phyloP scores from a whole-genome alignment of 92 coral and sea anemone genomes.

The Porites evermanni region DNA sequence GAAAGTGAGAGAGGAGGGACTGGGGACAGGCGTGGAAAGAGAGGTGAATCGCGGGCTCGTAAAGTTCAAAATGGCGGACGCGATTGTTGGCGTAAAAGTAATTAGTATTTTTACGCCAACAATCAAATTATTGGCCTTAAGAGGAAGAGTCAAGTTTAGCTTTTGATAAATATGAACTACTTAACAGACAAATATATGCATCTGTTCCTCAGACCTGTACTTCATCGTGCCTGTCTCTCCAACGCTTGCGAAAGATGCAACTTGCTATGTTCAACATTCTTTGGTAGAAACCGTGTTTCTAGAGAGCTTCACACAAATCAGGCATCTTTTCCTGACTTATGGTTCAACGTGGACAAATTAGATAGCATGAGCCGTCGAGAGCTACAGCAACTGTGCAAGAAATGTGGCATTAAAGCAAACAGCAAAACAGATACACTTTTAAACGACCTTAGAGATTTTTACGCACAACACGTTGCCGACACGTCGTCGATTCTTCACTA shows the following conservation, averaged over 20 bases:
- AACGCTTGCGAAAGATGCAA: not conserved
- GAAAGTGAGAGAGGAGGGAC: not conserved
- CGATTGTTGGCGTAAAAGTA: constrained; percentile 11
- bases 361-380: constrained; percentile 75
- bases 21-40: not conserved
- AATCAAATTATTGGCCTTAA: no score
- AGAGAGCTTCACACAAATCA: constrained; percentile 26
- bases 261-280: not conserved
- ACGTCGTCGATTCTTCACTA: constrained; percentile 75
- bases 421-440: constrained; percentile 69
- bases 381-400: constrained; percentile 83
- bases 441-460: constrained; percentile 69
- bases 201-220: constrained; percentile 10
- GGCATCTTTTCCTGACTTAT: constrained; percentile 22
- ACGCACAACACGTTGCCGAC: constrained; percentile 62
- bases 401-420: constrained; percentile 80
- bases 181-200: constrained; percentile 23
- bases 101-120: not conserved
- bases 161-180: not conserved
- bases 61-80: constrained; percentile 19
- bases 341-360: constrained; percentile 75
- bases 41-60: constrained; percentile 42
- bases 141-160: not conserved
- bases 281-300: not conserved
- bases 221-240: constrained; percentile 1